Percentiles rank a stretch among this genome's conserved stretches.
Evolutionary conservation across 2,113 vertebrate species (phyloP).

Genomic region (Lipotes vexillifer): DNA sequence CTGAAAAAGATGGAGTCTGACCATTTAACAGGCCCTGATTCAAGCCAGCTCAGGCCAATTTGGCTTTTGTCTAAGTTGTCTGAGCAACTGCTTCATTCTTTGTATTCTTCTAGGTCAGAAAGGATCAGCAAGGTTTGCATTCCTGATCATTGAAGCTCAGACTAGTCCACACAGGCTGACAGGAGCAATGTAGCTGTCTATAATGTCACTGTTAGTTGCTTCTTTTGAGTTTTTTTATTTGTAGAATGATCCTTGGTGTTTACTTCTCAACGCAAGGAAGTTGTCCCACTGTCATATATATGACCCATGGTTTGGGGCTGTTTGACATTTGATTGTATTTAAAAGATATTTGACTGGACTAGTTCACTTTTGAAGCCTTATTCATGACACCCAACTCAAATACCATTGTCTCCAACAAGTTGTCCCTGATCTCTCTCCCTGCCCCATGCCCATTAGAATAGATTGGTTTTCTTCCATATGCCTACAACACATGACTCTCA

Average conservation of each 20-base stretch:
- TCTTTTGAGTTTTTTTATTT: neutral
- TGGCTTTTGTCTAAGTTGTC: neutral
- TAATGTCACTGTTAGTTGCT: neutral
- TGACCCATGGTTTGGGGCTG: neutral
- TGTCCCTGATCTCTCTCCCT: neutral
- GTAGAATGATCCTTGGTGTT: neutral
- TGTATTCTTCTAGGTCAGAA: neutral
- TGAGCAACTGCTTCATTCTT: neutral
- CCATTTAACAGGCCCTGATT: neutral
- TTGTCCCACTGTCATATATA: neutral
- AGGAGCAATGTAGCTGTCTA: neutral
- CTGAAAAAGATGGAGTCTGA: neutral
- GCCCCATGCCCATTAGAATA: neutral
- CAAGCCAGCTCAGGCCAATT: neutral
- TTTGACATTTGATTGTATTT: neutral
- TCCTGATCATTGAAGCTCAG: neutral
- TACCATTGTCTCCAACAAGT: neutral
- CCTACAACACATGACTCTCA: neutral
- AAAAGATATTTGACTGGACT: neutral
- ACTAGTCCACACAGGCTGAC: neutral
- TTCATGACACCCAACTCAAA: neutral
- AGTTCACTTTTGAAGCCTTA: neutral
- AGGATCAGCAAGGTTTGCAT: neutral
- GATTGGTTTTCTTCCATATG: neutral
- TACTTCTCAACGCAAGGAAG: neutral